Percentiles rank a stretch among this genome's conserved stretches.
phyloP scores from a whole-genome alignment of 2,797 vertebrate species.

The Crenichthys baileyi region DNA sequence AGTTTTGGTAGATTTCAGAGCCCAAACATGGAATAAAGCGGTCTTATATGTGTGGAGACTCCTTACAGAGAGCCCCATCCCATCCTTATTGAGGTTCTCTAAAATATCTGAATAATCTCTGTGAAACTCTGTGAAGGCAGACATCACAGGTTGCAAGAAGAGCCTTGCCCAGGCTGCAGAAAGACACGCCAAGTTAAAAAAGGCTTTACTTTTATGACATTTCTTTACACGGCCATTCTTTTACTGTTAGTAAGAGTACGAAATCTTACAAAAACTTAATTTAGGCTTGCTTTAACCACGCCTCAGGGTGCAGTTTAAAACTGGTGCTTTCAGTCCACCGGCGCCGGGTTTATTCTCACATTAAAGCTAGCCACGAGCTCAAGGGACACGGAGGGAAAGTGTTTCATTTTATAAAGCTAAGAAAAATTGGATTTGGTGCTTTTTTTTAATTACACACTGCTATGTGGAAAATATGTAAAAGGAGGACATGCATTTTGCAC shows the following conservation, averaged over 20 bases:
- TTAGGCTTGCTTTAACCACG: conserved; percentile 6
- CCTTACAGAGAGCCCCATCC: conserved; percentile 28
- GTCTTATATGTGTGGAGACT: conserved; percentile 79
- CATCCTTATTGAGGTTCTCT: conserved; percentile 84
- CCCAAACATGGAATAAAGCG: neutral
- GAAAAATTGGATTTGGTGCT: neutral
- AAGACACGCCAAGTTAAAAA: conserved; percentile 15
- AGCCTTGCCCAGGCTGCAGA: neutral
- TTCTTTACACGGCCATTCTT: neutral
- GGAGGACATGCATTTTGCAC: neutral
- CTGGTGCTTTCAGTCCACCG: neutral
- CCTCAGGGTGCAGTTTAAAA: conserved; percentile 8
- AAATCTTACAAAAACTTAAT: conserved; percentile 15
- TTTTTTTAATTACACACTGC: neutral
- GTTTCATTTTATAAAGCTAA: neutral
- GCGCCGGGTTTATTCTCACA: neutral
- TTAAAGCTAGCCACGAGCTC: conserved; percentile 12
- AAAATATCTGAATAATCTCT: conserved; percentile 89
- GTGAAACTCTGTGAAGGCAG: conserved; percentile 74
- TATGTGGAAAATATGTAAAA: neutral
- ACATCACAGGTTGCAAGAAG: conserved; percentile 16
- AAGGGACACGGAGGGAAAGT: neutral
- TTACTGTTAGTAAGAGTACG: neutral
- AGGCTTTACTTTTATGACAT: neutral
- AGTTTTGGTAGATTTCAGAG: conserved; percentile 1